phyloP scores from a whole-genome alignment of 2,888 invertebrate species.

The Thera obeliscata region DNA sequence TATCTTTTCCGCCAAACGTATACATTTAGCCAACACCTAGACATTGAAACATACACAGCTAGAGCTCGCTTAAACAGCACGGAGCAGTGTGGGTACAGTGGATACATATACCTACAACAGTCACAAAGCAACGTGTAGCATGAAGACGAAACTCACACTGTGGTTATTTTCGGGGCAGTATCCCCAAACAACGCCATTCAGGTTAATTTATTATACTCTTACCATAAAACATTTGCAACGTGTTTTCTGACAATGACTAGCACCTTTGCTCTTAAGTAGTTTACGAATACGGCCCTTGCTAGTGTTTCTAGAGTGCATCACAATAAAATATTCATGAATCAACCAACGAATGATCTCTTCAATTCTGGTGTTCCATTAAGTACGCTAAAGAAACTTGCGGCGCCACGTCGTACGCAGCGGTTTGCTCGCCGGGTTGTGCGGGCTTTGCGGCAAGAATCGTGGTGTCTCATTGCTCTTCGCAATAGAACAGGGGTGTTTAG shows the following conservation, averaged over 20 bases:
- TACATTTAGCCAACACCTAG: slow-evolving; percentile 4
- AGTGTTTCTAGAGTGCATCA: slow-evolving; percentile 14
- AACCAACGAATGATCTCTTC: slow-evolving; percentile 6
- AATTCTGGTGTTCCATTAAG: not conserved
- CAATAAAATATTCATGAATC: slow-evolving; percentile 6
- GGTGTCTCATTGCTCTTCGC: not conserved
- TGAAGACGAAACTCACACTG: slow-evolving; percentile 7
- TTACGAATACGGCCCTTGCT: not conserved
- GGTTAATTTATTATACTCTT: not conserved
- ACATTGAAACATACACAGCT: slow-evolving; percentile 12
- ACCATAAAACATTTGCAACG: too few species aligned
- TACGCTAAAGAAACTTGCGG: not conserved
- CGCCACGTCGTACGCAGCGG: not conserved
- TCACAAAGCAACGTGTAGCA: slow-evolving; percentile 17
- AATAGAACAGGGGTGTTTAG: not conserved
- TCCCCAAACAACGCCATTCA: slow-evolving; percentile 7
- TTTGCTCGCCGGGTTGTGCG: not conserved
- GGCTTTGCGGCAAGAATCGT: not conserved
- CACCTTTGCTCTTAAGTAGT: not conserved
- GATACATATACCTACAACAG: slow-evolving; percentile 4
- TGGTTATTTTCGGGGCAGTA: slow-evolving; percentile 4
- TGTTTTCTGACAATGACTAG: not conserved
- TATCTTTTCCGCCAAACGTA: slow-evolving; percentile 4
- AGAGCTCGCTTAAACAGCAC: slow-evolving; percentile 2
- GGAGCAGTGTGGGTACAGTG: slow-evolving; percentile 1